These are phyloP conservation scores for Saimiri boliviensis DNA, from an alignment of 2,113 vertebrate species.

Conservation along the genomic window DNA sequence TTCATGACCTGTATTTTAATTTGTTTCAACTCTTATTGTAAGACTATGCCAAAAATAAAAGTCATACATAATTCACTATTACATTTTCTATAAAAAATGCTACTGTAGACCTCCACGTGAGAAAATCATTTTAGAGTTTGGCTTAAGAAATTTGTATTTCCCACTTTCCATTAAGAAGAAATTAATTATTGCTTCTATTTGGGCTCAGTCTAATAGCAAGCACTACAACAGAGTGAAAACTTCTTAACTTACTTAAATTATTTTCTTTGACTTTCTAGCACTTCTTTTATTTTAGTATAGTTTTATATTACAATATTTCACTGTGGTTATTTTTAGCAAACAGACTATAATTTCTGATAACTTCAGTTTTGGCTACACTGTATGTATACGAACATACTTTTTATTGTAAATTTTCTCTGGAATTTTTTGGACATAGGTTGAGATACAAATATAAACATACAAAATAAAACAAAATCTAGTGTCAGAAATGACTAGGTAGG, in stretches of 20 bases:
- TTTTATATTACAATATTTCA: background rate
- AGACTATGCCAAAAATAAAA: background rate
- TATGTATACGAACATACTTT: background rate
- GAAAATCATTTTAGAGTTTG: background rate
- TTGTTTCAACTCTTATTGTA: background rate
- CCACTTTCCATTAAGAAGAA: background rate
- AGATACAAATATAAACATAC: background rate
- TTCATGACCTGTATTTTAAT: background rate
- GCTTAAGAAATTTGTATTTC: conserved; percentile 5
- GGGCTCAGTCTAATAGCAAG: background rate
- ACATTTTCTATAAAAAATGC: background rate
- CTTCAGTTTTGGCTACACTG: background rate
- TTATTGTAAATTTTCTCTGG: background rate
- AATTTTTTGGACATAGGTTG: background rate
- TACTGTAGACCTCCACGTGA: background rate
- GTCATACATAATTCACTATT: background rate
- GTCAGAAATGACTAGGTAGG: background rate
- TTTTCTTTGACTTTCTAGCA: background rate
- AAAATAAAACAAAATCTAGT: background rate
- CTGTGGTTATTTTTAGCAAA: background rate
- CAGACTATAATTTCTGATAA: background rate
- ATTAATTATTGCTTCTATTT: background rate
- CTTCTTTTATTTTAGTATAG: background rate
- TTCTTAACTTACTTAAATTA: background rate
- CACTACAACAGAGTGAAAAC: background rate